Conservation (phyloP, 1,140 invertebrate species). For the Rhyacophila brunnea region DNA sequence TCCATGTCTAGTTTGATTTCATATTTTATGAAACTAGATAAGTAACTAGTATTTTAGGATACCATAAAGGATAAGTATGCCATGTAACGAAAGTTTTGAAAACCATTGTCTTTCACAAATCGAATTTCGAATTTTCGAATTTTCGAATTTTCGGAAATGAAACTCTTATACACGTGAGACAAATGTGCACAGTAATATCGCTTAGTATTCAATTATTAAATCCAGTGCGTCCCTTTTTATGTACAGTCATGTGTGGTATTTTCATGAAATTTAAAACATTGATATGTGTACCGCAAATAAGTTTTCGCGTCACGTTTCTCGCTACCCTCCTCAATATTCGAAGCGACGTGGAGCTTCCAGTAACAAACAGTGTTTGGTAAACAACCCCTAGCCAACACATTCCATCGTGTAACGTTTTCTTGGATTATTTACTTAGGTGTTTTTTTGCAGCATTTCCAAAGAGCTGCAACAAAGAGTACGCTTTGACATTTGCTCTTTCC, state of each 20-base stretch:
- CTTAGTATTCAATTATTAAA: neutral
- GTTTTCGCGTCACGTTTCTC: slow-evolving; percentile 28
- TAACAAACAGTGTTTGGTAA: slow-evolving; percentile 31
- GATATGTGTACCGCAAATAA: slow-evolving; percentile 3
- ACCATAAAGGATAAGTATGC: too few species aligned
- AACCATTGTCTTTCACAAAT: too few species aligned
- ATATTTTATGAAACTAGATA: too few species aligned
- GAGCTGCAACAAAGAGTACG: slow-evolving; percentile 1
- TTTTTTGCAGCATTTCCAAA: slow-evolving; percentile 15
- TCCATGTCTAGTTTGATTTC: too few species aligned
- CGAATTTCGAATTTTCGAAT: too few species aligned
- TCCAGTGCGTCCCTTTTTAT: neutral
- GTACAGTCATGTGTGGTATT: neutral
- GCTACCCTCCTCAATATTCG: slow-evolving; percentile 29
- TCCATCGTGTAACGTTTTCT: slow-evolving; percentile 25
- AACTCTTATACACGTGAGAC: too few species aligned
- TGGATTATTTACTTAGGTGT: slow-evolving; percentile 29
- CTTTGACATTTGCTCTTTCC: slow-evolving; percentile 3
- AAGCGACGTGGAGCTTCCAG: neutral
- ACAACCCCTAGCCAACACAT: slow-evolving; percentile 28
- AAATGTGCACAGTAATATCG: neutral
- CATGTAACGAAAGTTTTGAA: too few species aligned
- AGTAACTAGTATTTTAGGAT: too few species aligned
- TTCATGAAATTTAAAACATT: neutral
- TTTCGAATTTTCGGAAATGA: too few species aligned